A percentile compares a stretch with the other conserved stretches of the same genome.
Evolutionary conservation across 1,140 invertebrate genomes (phyloP).

Genomic region (Plectus sambesii): DNA sequence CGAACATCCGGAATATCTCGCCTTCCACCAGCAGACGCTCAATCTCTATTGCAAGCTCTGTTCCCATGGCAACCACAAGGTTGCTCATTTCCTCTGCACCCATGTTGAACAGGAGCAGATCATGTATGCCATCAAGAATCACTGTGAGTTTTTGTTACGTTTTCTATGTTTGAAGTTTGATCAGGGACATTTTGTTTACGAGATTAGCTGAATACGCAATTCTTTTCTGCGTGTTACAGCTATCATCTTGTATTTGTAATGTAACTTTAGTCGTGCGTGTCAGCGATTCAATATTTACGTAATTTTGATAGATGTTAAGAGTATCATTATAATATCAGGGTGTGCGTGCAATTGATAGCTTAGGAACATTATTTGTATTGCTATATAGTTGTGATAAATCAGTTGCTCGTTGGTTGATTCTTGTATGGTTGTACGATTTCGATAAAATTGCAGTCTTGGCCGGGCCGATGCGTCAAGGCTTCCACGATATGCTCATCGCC

Average conservation of each 20-base stretch:
- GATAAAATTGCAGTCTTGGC: conserved; percentile 64
- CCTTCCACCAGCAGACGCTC: conserved; percentile 90
- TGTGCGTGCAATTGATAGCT: conserved; percentile 7
- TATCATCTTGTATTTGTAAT: no score
- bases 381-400: neutral
- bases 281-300: neutral
- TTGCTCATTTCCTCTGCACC: conserved; percentile 82
- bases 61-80: conserved; percentile 78
- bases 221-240: neutral
- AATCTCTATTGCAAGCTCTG: conserved; percentile 91
- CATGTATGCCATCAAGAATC: conserved; percentile 85
- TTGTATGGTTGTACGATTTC: conserved; percentile 16
- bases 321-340: neutral
- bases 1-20: conserved; percentile 85
- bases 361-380: conserved; percentile 1
- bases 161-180: neutral
- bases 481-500: conserved; percentile 90
- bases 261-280: neutral
- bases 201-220: neutral
- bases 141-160: conserved; percentile 53
- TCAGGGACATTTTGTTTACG: neutral
- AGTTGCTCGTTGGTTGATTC: neutral
- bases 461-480: conserved; percentile 81
- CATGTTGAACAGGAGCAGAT: conserved; percentile 96
- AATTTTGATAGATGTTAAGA: conserved; percentile 5